Conservation (phyloP, 2,113 vertebrate genomes). For the Peromyscus maniculatus region DNA sequence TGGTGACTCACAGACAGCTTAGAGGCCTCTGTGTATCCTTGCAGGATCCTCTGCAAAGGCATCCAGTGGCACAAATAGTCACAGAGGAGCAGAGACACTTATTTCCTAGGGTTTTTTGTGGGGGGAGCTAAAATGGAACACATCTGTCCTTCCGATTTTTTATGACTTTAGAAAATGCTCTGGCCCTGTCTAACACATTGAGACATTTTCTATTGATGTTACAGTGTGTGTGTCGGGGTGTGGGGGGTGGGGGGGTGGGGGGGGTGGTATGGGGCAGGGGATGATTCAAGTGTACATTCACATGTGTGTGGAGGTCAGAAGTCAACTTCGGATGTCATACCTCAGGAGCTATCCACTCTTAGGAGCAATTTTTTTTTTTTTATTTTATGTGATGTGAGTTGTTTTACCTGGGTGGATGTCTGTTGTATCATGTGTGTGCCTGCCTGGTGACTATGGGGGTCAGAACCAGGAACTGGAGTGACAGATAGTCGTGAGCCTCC, state of each 20-base stretch:
- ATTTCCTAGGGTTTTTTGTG: neutral
- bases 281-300: too few species aligned
- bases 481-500: neutral
- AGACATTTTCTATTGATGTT: neutral
- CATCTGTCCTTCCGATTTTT: neutral
- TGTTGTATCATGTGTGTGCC: neutral
- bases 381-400: neutral
- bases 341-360: neutral
- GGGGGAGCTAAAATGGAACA: neutral
- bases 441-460: neutral
- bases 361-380: neutral
- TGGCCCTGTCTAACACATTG: neutral
- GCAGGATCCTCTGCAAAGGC: neutral
- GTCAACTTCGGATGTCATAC: neutral
- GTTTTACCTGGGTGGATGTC: neutral
- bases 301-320: neutral
- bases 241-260: neutral
- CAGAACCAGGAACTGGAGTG: neutral
- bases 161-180: neutral
- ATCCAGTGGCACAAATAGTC: neutral
- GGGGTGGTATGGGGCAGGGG: fast-evolving
- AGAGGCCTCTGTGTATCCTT: neutral
- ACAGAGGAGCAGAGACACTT: neutral
- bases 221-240: neutral
- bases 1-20: neutral